Percentiles rank a stretch among this genome's conserved stretches.
Evolutionary conservation across 2,113 vertebrate genomes (phyloP).

Genomic region (Tauraco erythrolophus): DNA sequence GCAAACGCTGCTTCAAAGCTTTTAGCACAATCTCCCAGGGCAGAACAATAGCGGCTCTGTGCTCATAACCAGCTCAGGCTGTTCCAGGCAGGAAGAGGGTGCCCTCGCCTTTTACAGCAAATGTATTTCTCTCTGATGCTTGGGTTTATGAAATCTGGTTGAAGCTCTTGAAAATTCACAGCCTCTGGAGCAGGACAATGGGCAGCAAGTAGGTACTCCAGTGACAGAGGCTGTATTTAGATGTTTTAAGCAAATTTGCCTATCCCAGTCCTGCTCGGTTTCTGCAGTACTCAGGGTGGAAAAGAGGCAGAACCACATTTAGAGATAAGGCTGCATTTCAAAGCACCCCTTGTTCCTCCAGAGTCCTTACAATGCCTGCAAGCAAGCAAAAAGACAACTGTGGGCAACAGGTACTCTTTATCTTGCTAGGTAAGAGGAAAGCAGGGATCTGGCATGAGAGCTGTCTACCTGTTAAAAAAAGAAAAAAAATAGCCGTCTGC

Average conservation of each 20-base stretch:
- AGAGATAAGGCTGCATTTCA: conserved; percentile 31
- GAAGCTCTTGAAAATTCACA: not conserved
- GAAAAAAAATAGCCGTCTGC: not conserved
- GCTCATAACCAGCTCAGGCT: not conserved
- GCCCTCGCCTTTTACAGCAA: not conserved
- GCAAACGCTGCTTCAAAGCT: conserved; percentile 12
- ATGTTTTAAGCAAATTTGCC: not conserved
- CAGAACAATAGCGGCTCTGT: conserved; percentile 38
- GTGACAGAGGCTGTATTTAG: not conserved
- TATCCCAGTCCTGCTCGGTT: not conserved
- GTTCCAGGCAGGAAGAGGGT: conserved; percentile 31
- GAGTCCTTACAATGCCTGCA: not conserved
- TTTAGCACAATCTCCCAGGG: not conserved
- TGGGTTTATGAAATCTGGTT: not conserved
- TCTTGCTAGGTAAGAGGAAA: not conserved
- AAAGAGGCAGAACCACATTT: not conserved
- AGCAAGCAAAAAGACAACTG: not conserved
- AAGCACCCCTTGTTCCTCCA: not conserved
- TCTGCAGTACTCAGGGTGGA: not conserved
- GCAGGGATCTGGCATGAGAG: not conserved
- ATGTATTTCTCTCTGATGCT: not conserved
- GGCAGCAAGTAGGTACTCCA: not conserved
- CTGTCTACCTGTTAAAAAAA: not conserved
- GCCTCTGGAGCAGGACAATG: not conserved
- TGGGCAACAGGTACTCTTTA: not conserved